Evolutionary conservation across 2,888 invertebrate species (phyloP), one percentile per base, ranked within the genome.

Genomic region (Barypeithes pellucidus): DNA sequence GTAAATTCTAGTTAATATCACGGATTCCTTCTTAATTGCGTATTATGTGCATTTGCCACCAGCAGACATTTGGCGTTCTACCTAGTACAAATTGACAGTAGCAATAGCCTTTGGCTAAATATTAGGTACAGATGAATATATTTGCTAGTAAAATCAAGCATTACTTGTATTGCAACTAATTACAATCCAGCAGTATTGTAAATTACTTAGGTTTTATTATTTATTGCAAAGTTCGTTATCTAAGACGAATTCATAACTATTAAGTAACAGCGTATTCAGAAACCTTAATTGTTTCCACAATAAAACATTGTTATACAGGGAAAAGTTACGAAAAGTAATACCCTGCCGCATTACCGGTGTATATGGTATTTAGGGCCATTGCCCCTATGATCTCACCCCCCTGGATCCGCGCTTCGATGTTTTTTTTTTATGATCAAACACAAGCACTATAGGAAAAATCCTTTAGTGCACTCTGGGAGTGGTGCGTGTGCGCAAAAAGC

Each of bases 11-110:
- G 45, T 45, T 62, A 62, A 47, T 62, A 62, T 45, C 45, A 43
- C 33, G 45, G 47, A 62, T 62, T 62, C 62, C 62, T 62, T 62
- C 45, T 62, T 62, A 61, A 62, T 62, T 62, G 45, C 62, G 41
- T 45, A 62, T 62, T 62, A 45, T 43, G 29, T 62, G 45, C 62
- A 29, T 24, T 62, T 62, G 47, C 45, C 45, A 62, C 29, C 18
- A 24, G 29, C 43, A 29, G 62, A 45, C 45, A 62, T 62, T 62
- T 47, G 33, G 54, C 54, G 54, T 57, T 57, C 54, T 57, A 57
- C 54, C 33, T 57, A 8, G n/a, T 33, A 8, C 54, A 57, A 57
- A 36, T 57, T 33, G 33, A 57, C 54, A 50, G 18, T 29, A 52
- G 33, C 16, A 18, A 16, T 57, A 36, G 54, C 50, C 50, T 50